Percentiles rank a stretch among this genome's conserved stretches.
phyloP scores from a whole-genome alignment of 2,113 vertebrate genomes.

The Malurus melanocephalus region DNA sequence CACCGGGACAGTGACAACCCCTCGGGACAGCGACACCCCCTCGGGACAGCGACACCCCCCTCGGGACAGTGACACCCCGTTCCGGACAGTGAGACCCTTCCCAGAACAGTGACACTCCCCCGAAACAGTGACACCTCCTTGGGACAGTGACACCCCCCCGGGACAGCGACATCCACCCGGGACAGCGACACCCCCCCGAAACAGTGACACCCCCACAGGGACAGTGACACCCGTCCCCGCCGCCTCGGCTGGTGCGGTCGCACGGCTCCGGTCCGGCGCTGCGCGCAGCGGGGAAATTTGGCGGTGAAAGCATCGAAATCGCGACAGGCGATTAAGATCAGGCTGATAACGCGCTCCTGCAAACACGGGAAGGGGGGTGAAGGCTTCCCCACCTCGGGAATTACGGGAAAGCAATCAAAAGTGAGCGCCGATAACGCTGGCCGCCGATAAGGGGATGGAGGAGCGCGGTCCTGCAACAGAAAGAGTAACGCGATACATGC shows the following conservation, averaged over 20 bases:
- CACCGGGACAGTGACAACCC: no score
- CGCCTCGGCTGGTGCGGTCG: not conserved
- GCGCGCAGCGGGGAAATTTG: not conserved
- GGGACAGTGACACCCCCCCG: not conserved
- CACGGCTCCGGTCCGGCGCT: not conserved
- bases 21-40: no score
- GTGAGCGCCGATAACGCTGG: accelerated
- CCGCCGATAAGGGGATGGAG: not conserved
- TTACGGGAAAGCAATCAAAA: not conserved
- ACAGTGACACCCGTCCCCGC: no score
- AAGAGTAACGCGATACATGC: no score
- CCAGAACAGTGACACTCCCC: no score
- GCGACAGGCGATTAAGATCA: not conserved
- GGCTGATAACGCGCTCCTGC: not conserved
- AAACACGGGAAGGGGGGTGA: accelerated
- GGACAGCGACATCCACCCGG: not conserved
- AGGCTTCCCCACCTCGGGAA: accelerated
- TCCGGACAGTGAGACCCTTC: no score
- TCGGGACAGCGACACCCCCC: not conserved
- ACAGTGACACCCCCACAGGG: no score
- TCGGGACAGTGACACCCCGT: not conserved
- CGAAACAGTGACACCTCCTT: not conserved
- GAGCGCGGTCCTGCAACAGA: accelerated
- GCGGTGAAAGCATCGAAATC: not conserved
- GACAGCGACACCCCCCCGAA: not conserved